Evolutionary conservation across 2,113 vertebrate genomes (phyloP), one percentile per base, ranked within the genome.

Genomic region (Syngnathoides biaculeatus): DNA sequence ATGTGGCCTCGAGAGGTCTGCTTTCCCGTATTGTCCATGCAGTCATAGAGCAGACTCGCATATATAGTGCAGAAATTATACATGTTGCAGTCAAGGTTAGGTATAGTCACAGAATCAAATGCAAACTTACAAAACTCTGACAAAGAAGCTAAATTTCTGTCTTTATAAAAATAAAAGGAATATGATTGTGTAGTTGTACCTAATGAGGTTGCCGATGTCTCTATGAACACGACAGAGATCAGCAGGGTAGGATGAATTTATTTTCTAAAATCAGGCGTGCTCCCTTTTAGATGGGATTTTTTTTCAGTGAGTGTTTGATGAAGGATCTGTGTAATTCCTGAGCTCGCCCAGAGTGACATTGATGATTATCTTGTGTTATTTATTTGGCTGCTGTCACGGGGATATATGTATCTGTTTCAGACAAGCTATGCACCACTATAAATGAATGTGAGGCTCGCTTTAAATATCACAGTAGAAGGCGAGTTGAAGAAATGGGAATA

Each of bases 251-350:
- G 20, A 50, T 50, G 15, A 4, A 4, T 17, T 17, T 3, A 20
- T 8, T 20, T 8, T 20, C 19, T 83, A 66, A 75, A 86, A 79
- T 69, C 71, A 73, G 73, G 81, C 19, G 67, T 81, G 67, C 68
- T 81, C 65, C 62, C 38, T 47, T 47, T 53, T 39, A 69, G 64
- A 84, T 89, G 75, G 62, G 68, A 85, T n/a, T 89, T 84, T 82
- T 68, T 71, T 63, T 75, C 68, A 70, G 38, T 77, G 83, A 72
- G 50, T 67, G 42, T 75, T 79, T 17, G n/a, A n/a, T n/a, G n/a
- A n/a, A n/a, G n/a, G 68, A 80, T 78, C 45, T 64, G 74, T 64
- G 59, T 39, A 24, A 77, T 65, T 58, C 24, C 47, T 79, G 79
- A 81, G 67, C 78, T 73, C 74, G 76, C 74, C 84, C 79, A 79